Conservation (phyloP, 92 coral and sea anemone species). For the Phenganax subtilis region DNA sequence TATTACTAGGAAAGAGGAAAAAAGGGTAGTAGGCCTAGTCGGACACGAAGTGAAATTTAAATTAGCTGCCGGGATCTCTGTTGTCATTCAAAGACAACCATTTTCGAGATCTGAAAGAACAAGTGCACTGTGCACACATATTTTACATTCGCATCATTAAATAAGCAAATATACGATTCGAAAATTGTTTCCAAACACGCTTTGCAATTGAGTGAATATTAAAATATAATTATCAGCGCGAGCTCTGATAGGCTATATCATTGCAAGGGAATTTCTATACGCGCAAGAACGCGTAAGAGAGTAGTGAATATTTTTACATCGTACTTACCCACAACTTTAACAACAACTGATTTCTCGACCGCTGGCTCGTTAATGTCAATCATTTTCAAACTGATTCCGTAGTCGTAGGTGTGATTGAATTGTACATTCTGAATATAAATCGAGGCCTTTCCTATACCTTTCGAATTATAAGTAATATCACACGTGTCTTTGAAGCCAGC, state of each 20-base stretch:
- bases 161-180: conserved; percentile 9
- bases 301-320: background rate
- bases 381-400: conserved; percentile 21
- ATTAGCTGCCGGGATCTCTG: no score
- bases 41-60: no score
- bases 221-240: conserved; percentile 11
- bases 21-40: no score
- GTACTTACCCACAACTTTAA: conserved; percentile 33
- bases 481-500: background rate
- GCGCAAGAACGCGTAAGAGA: background rate
- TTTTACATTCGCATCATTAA: background rate
- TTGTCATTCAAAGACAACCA: no score
- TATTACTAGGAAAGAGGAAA: background rate
- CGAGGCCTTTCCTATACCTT: conserved; percentile 22
- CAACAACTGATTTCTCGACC: conserved; percentile 13
- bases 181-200: background rate
- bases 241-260: background rate
- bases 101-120: background rate
- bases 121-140: background rate
- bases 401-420: conserved; percentile 18
- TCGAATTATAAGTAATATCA: background rate
- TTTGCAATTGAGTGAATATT: background rate
- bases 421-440: conserved; percentile 11
- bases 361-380: background rate
- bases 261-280: background rate